Percentiles rank a stretch among this genome's conserved stretches.
Evolutionary conservation across 92 coral and sea anemone genomes (phyloP).

Genomic region (Galaxea fascicularis): DNA sequence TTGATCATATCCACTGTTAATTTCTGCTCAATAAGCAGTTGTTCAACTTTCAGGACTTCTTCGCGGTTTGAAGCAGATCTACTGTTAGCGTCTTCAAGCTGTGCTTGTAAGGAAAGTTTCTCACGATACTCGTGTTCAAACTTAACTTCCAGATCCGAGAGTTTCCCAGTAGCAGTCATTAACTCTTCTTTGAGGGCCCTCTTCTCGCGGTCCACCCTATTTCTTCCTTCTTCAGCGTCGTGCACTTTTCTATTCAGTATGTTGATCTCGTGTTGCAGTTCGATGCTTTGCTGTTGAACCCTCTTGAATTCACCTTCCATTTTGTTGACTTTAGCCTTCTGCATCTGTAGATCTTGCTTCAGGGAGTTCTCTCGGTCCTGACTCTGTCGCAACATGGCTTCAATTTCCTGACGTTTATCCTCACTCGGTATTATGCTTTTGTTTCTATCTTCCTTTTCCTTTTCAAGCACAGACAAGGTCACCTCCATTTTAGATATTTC

Average conservation of each 20-base stretch:
- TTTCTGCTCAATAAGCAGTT: constrained; percentile 85
- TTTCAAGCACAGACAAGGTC: constrained; percentile 71
- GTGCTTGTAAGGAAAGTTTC: constrained; percentile 84
- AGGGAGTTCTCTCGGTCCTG: constrained; percentile 80
- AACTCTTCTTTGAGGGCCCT: constrained; percentile 81
- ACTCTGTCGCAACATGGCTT: constrained; percentile 55
- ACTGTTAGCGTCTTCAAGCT: constrained; percentile 82
- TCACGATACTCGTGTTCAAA: constrained; percentile 94
- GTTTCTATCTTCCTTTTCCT: constrained; percentile 69
- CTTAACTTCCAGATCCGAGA: constrained; percentile 92
- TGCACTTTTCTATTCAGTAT: constrained; percentile 82
- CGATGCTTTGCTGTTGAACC: constrained; percentile 89
- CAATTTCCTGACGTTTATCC: constrained; percentile 60
- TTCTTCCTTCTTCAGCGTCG: constrained; percentile 79
- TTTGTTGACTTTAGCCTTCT: constrained; percentile 78
- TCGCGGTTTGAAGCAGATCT: constrained; percentile 81
- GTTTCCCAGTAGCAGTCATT: constrained; percentile 71
- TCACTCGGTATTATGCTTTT: constrained; percentile 51
- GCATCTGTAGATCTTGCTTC: constrained; percentile 84
- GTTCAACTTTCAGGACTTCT: constrained; percentile 88
- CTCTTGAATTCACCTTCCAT: constrained; percentile 85
- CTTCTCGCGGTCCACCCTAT: constrained; percentile 83
- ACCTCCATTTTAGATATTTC: constrained; percentile 89
- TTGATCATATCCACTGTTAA: constrained; percentile 72
- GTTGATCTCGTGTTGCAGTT: constrained; percentile 86